phyloP scores from a whole-genome alignment of 2,797 vertebrate genomes.

The Anabacerthia variegaticeps region DNA sequence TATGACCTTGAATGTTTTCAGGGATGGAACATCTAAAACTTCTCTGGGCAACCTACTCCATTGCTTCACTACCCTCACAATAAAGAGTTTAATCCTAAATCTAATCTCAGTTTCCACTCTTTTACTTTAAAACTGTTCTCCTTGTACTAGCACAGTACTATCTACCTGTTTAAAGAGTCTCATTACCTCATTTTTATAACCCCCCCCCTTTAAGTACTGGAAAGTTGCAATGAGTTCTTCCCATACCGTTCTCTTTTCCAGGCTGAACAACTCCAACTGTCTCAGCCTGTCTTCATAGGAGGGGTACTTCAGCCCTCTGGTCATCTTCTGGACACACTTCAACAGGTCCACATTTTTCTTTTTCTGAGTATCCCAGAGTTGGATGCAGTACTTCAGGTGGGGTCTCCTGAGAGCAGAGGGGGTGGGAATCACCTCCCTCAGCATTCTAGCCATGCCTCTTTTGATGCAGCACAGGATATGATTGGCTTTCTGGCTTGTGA shows the following conservation, averaged over 20 bases:
- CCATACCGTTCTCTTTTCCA: neutral
- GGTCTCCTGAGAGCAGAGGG: rapidly evolving
- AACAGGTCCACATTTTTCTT: neutral
- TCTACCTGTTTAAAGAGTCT: neutral
- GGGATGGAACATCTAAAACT: rapidly evolving
- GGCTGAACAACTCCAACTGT: neutral
- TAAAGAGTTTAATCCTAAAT: neutral
- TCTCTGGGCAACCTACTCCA: neutral
- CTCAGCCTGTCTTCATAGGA: neutral
- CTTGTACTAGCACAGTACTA: neutral
- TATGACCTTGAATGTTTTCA: neutral
- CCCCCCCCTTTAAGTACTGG: neutral
- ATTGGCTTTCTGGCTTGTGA: neutral
- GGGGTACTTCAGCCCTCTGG: neutral
- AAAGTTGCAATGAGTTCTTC: neutral
- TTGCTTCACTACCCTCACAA: neutral
- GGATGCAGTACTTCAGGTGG: rapidly evolving
- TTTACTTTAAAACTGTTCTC: neutral
- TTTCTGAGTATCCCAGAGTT: neutral
- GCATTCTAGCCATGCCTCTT: rapidly evolving
- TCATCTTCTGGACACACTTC: neutral
- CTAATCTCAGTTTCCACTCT: neutral
- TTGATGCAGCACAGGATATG: rapidly evolving
- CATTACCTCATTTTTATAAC: neutral
- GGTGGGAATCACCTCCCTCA: rapidly evolving